A percentile compares a stretch with the other conserved stretches of the same genome.
phyloP scores from a whole-genome alignment of 1,140 invertebrate species.

The Drosophila jambulina region DNA sequence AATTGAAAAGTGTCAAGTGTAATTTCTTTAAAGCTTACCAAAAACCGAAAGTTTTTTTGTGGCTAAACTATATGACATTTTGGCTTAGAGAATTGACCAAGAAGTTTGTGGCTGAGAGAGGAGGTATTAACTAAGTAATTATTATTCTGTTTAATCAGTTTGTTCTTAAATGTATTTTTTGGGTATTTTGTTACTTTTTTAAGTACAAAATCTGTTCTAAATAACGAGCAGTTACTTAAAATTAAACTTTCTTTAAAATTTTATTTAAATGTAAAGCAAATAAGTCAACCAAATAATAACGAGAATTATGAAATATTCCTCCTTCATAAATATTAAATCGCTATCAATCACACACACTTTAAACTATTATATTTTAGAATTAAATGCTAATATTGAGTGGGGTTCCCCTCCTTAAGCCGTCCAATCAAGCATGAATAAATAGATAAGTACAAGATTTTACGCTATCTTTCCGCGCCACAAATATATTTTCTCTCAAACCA shows the following conservation, averaged over 20 bases:
- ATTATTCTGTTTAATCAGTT: neutral
- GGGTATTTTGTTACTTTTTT: neutral
- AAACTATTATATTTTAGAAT: neutral
- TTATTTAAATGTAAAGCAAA: no score
- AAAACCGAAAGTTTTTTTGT: slow-evolving; percentile 27
- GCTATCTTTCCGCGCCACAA: neutral
- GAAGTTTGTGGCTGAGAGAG: neutral
- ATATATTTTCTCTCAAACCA: neutral
- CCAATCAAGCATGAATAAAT: slow-evolving; percentile 19
- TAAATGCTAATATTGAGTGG: neutral
- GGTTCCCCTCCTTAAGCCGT: neutral
- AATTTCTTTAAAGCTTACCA: slow-evolving; percentile 72
- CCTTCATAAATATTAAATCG: no score
- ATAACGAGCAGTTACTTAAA: no score
- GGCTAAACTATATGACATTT: slow-evolving; percentile 57
- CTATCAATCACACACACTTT: neutral
- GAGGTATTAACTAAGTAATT: slow-evolving; percentile 26
- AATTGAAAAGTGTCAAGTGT: slow-evolving; percentile 83
- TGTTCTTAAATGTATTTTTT: neutral
- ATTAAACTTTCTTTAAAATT: no score
- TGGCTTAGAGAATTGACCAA: slow-evolving; percentile 9
- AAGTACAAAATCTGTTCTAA: no score
- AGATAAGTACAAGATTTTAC: slow-evolving; percentile 7
- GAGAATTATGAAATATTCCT: no score
- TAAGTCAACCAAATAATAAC: no score